Percentiles rank a stretch among this genome's conserved stretches.
These are phyloP conservation scores for Micropoecilia bifurca DNA, from an alignment of 2,797 vertebrate genomes.

Conservation along the genomic window DNA sequence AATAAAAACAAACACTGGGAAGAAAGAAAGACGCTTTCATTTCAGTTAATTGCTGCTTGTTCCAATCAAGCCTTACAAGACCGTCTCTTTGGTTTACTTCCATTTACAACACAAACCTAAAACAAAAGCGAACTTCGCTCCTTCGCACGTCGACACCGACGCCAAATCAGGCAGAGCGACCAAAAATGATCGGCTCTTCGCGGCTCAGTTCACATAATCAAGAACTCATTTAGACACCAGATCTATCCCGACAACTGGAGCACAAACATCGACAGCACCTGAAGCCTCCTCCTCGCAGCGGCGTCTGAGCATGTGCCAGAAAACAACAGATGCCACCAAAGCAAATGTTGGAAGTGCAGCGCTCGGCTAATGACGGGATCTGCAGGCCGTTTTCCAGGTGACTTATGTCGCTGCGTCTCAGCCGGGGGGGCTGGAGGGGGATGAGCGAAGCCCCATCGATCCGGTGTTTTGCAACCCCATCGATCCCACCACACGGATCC, in stretches of 20 bases:
- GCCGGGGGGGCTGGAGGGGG: slow-evolving; percentile 49
- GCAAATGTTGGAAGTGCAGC: slow-evolving; percentile 68
- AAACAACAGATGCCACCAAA: slow-evolving; percentile 74
- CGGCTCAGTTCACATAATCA: slow-evolving; percentile 21
- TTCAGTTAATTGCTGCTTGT: neutral
- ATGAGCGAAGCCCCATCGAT: slow-evolving; percentile 71
- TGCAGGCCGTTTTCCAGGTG: slow-evolving; percentile 66
- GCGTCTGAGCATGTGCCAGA: slow-evolving; percentile 50
- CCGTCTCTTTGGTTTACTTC: neutral
- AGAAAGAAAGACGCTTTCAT: neutral
- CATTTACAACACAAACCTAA: neutral
- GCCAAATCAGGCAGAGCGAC: slow-evolving; percentile 3
- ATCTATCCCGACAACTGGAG: slow-evolving; percentile 37
- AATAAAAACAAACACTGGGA: neutral
- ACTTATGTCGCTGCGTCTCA: slow-evolving; percentile 63
- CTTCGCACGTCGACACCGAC: neutral
- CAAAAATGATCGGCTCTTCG: slow-evolving; percentile 7
- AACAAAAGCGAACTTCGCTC: neutral
- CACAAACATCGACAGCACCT: slow-evolving; percentile 42
- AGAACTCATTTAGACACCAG: slow-evolving; percentile 9
- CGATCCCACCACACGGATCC: slow-evolving; percentile 46
- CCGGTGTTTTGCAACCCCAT: slow-evolving; percentile 50
- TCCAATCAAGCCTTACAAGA: neutral
- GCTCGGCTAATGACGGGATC: slow-evolving; percentile 66
- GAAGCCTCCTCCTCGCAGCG: slow-evolving; percentile 57